Evolutionary conservation across 2,797 vertebrate genomes (phyloP).

Genomic region (Chaunax sp.): DNA sequence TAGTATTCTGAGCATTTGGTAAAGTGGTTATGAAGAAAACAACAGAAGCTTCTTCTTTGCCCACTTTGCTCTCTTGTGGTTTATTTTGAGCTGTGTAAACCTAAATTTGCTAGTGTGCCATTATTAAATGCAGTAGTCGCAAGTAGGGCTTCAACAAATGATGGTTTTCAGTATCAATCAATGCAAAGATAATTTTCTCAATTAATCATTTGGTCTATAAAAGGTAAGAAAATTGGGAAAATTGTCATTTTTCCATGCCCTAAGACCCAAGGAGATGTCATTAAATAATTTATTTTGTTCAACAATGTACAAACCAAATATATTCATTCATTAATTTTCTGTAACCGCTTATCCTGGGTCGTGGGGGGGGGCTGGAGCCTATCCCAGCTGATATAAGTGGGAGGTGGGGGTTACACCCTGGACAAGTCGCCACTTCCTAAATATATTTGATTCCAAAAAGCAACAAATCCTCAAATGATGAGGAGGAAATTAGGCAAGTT

Average conservation of each 20-base stretch:
- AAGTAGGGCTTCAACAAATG: background rate
- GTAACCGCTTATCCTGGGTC: too few species aligned
- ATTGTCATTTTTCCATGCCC: too few species aligned
- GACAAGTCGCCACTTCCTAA: too few species aligned
- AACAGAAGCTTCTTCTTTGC: background rate
- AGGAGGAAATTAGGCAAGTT: too few species aligned
- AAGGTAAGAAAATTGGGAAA: background rate
- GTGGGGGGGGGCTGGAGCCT: too few species aligned
- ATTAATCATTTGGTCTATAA: too few species aligned
- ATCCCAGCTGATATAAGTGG: too few species aligned
- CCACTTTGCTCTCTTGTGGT: background rate
- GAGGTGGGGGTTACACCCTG: too few species aligned
- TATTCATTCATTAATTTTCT: too few species aligned
- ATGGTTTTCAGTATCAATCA: background rate
- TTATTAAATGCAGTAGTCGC: background rate
- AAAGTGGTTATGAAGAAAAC: background rate
- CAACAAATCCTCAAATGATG: too few species aligned
- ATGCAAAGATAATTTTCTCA: background rate
- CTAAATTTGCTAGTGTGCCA: background rate
- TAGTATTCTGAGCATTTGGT: background rate
- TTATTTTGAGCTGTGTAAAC: background rate
- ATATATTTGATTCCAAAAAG: too few species aligned
- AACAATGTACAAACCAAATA: background rate
- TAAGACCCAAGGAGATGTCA: too few species aligned
- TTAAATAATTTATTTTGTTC: background rate